Percentiles rank a stretch among this genome's conserved stretches.
Conservation (phyloP, 2,113 vertebrate species). For the Austrofundulus limnaeus region DNA sequence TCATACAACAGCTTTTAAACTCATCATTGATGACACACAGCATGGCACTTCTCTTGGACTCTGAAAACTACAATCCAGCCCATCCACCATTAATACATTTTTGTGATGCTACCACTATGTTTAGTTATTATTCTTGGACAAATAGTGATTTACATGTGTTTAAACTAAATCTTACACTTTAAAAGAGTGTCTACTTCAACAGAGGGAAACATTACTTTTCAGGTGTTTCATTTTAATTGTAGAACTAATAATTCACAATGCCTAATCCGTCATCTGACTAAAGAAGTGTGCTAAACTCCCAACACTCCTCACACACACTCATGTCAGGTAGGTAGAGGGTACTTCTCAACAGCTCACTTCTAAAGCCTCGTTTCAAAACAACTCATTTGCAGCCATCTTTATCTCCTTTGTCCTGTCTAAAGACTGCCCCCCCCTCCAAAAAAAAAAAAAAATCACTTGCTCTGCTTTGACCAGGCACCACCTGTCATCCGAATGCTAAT, state of each 20-base stretch:
- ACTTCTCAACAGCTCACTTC: slow-evolving; percentile 53
- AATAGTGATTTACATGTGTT: slow-evolving; percentile 5
- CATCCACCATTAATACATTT: not conserved
- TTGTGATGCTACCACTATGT: not conserved
- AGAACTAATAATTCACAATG: slow-evolving; percentile 42
- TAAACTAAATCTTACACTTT: slow-evolving; percentile 18
- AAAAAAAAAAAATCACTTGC: slow-evolving; percentile 21
- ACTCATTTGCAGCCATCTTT: slow-evolving; percentile 65
- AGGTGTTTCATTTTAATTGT: slow-evolving; percentile 39
- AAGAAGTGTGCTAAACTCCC: slow-evolving; percentile 52
- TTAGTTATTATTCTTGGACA: slow-evolving; percentile 9
- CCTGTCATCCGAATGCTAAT: slow-evolving; percentile 62
- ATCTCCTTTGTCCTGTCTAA: slow-evolving; percentile 59
- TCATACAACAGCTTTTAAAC: not conserved
- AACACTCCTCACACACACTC: slow-evolving; percentile 44
- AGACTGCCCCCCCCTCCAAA: slow-evolving; percentile 10
- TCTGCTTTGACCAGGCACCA: slow-evolving; percentile 40
- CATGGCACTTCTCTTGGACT: too few relatives aligned
- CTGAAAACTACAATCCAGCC: too few relatives aligned
- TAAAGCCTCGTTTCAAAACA: slow-evolving; percentile 56
- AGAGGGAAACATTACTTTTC: slow-evolving; percentile 21
- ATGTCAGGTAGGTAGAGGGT: slow-evolving; percentile 58
- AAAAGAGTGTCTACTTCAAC: slow-evolving; percentile 32
- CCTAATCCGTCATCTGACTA: slow-evolving; percentile 52
- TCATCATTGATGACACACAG: not conserved